phyloP scores from a whole-genome alignment of 1,140 invertebrate genomes.

The Lordiphosa collinella region DNA sequence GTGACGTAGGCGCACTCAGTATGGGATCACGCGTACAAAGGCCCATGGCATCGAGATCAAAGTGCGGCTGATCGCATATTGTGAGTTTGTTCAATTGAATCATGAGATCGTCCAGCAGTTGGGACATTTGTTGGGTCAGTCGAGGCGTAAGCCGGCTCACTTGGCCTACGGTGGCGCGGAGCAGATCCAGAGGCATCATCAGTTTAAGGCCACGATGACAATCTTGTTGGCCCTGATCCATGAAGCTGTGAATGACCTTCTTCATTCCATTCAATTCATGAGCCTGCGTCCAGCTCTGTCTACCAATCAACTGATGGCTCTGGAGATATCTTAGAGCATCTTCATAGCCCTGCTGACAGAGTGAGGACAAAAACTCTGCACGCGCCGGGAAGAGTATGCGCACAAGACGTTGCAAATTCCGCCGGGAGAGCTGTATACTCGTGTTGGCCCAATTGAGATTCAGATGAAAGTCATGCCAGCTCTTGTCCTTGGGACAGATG shows the following conservation, averaged over 20 bases:
- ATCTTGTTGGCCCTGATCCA: constrained; percentile 91
- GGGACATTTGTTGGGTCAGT: constrained; percentile 57
- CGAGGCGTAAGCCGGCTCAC: constrained; percentile 48
- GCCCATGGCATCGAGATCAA: constrained; percentile 43
- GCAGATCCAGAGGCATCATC: constrained; percentile 91
- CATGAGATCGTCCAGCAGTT: constrained; percentile 34
- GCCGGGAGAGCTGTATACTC: constrained; percentile 93
- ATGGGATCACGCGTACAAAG: background rate
- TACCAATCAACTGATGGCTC: constrained; percentile 92
- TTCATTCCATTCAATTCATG: constrained; percentile 27
- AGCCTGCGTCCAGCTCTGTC: constrained; percentile 83
- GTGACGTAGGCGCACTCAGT: constrained; percentile 4
- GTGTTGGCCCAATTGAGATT: constrained; percentile 91
- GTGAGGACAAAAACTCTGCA: constrained; percentile 93
- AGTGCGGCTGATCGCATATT: constrained; percentile 68
- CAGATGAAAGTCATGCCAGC: constrained; percentile 90
- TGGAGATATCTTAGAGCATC: constrained; percentile 96
- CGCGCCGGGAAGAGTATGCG: constrained; percentile 96
- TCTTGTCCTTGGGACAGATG: constrained; percentile 96
- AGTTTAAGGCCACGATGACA: constrained; percentile 89
- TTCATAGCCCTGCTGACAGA: constrained; percentile 98
- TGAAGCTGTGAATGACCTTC: constrained; percentile 91
- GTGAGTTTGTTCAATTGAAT: constrained; percentile 27
- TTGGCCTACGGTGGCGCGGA: constrained; percentile 89
- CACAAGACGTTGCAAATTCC: constrained; percentile 94